phyloP scores from a whole-genome alignment of 2,113 vertebrate species.

The Toxotes jaculatrix region DNA sequence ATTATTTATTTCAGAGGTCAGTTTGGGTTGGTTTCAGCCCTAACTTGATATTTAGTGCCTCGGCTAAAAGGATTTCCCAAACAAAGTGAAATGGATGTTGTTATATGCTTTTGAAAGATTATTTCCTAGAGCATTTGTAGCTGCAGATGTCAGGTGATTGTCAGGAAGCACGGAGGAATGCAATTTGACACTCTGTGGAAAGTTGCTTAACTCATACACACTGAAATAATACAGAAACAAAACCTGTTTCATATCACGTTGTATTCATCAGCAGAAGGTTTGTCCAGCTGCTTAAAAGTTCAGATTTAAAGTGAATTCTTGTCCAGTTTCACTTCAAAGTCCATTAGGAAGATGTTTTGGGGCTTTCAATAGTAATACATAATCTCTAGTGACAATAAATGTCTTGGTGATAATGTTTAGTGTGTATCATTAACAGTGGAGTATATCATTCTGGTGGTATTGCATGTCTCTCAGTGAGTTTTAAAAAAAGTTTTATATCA shows the following conservation, averaged over 20 bases:
- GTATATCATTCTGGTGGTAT: neutral
- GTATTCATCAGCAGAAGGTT: too few species aligned
- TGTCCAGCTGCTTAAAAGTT: neutral
- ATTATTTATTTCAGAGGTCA: neutral
- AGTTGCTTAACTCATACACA: neutral
- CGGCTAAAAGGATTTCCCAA: neutral
- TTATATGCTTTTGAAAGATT: neutral
- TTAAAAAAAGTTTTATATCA: neutral
- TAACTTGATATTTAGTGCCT: neutral
- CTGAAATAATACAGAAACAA: neutral
- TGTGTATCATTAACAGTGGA: neutral
- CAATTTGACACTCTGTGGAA: neutral
- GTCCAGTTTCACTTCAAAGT: neutral
- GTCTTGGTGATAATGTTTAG: too few species aligned
- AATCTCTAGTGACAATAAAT: neutral
- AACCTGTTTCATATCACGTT: neutral
- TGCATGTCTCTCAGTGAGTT: neutral
- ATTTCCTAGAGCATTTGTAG: neutral
- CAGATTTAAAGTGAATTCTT: neutral
- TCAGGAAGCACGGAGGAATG: neutral
- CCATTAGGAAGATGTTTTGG: neutral
- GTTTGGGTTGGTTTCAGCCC: neutral
- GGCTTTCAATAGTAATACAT: neutral
- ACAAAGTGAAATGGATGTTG: neutral
- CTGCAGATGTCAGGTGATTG: neutral